phyloP scores from a whole-genome alignment of 2,797 vertebrate species.

The Choloepus didactylus region DNA sequence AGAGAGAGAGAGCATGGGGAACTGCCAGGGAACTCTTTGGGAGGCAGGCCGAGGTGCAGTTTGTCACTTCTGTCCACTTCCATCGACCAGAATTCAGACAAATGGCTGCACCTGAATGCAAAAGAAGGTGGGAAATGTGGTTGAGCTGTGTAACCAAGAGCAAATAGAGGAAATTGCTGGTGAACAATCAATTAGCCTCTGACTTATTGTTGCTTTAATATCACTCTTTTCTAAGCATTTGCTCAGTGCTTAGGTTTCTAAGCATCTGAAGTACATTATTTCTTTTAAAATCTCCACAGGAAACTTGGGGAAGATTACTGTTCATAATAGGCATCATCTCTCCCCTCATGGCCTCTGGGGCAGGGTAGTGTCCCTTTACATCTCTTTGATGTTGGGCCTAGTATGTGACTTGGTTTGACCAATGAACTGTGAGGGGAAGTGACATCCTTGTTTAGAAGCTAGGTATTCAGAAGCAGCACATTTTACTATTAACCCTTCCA shows the following conservation, averaged over 20 bases:
- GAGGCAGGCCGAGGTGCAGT: background rate
- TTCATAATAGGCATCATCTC: background rate
- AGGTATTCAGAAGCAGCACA: background rate
- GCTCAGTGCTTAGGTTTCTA: background rate
- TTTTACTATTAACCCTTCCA: background rate
- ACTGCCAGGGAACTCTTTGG: background rate
- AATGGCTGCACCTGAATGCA: background rate
- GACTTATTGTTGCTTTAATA: background rate
- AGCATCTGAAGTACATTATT: background rate
- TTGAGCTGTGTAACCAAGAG: background rate
- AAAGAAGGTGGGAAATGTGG: background rate
- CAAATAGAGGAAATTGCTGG: background rate
- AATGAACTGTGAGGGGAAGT: background rate
- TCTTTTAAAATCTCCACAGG: background rate
- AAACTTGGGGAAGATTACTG: background rate
- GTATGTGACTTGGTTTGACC: background rate
- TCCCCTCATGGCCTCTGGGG: background rate
- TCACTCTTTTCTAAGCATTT: constrained; percentile 20
- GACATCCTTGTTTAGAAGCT: background rate
- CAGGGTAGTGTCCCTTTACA: background rate
- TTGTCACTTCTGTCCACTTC: background rate
- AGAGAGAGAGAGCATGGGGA: background rate
- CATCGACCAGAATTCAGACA: background rate
- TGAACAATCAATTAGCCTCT: background rate
- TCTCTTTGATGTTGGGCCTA: background rate